Evolutionary conservation across 2,113 vertebrate genomes (phyloP).

Genomic region (Cyanoramphus novaezelandiae): DNA sequence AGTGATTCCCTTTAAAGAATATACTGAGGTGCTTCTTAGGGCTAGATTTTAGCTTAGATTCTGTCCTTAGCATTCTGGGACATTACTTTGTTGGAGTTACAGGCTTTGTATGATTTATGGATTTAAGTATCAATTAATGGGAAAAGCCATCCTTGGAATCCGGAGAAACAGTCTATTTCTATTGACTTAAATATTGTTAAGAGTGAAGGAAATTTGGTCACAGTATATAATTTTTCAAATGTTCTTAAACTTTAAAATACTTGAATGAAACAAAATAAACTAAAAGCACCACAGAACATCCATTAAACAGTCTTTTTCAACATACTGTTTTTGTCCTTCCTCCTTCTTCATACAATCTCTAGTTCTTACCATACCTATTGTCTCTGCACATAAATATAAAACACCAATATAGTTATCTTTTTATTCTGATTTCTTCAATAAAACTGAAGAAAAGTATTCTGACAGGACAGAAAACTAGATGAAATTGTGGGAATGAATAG

Average conservation of each 20-base stretch:
- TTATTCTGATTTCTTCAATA: constrained; percentile 4
- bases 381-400: not conserved
- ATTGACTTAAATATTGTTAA: not conserved
- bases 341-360: not conserved
- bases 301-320: not conserved
- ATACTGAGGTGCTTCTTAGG: not conserved
- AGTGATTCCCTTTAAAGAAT: not conserved
- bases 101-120: not conserved
- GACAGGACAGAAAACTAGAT: not conserved
- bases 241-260: not conserved
- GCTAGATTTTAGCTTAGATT: not conserved
- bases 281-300: not conserved
- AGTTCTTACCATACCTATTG: not conserved
- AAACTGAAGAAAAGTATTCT: not conserved
- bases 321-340: not conserved
- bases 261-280: not conserved
- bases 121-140: not conserved
- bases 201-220: not conserved
- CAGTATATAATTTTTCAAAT: not conserved
- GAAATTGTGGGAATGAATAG: not conserved
- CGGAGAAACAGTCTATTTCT: not conserved
- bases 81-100: not conserved
- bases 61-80: not conserved
- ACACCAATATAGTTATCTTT: not conserved
- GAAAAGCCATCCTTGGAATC: not conserved